Conservation (phyloP, 2,888 invertebrate genomes). For the Hyalella azteca region DNA sequence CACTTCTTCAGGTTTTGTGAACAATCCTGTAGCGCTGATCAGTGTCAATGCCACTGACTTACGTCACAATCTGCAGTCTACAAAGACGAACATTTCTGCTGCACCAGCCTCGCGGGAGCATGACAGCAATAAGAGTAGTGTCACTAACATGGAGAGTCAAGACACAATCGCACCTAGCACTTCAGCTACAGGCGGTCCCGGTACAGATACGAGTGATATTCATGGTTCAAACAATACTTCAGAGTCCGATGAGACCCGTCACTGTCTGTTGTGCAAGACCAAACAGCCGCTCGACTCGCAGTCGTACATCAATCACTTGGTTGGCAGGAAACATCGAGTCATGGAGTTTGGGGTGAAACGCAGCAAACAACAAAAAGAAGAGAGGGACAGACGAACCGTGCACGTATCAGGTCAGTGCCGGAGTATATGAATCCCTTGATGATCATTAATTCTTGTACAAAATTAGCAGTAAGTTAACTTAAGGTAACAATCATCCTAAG, state of each 20-base stretch:
- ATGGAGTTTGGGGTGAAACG: background rate
- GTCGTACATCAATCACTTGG: conserved; percentile 29
- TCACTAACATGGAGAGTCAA: too few relatives aligned
- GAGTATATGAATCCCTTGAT: too few relatives aligned
- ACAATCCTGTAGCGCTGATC: background rate
- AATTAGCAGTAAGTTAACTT: too few relatives aligned
- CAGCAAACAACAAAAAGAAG: conserved; percentile 35
- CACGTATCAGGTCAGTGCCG: conserved; percentile 36
- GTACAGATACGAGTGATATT: too few relatives aligned
- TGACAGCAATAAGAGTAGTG: too few relatives aligned
- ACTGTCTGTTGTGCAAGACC: conserved; percentile 14
- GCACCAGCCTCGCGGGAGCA: too few relatives aligned
- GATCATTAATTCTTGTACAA: too few relatives aligned
- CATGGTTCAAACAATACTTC: background rate
- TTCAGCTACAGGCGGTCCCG: too few relatives aligned
- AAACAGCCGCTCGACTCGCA: background rate
- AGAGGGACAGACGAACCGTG: conserved; percentile 27
- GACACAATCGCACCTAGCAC: too few relatives aligned
- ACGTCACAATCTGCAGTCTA: too few relatives aligned
- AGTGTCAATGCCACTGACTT: background rate
- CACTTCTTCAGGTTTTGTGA: background rate
- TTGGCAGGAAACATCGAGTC: conserved; percentile 34
- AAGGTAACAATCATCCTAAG: too few relatives aligned
- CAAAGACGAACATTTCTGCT: too few relatives aligned
- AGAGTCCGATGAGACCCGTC: background rate